Evolutionary conservation across 2,888 invertebrate genomes (phyloP).

Genomic region (Villa cingulata): DNA sequence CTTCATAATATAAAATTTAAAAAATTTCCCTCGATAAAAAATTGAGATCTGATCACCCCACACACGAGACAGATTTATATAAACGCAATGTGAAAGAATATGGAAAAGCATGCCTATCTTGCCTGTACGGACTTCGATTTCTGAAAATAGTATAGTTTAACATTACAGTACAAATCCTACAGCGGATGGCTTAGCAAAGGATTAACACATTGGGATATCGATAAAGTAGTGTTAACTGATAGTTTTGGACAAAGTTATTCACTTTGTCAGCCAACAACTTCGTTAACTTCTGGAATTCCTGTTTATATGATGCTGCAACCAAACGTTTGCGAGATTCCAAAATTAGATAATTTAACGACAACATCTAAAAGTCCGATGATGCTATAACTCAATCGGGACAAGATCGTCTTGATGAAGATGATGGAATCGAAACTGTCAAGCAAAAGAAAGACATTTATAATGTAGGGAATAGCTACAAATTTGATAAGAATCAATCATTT

Average conservation of each 20-base stretch:
- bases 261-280: conserved; percentile 61
- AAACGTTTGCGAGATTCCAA: conserved; percentile 60
- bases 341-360: conserved; percentile 20
- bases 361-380: not conserved
- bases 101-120: too few species aligned
- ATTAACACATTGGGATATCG: conserved; percentile 61
- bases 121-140: too few species aligned
- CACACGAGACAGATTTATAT: too few species aligned
- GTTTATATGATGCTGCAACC: conserved; percentile 59
- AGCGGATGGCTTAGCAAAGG: conserved; percentile 84
- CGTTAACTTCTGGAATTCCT: conserved; percentile 58
- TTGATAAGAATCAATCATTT: conserved; percentile 24
- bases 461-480: conserved; percentile 20
- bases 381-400: conserved; percentile 12
- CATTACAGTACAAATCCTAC: conserved; percentile 75
- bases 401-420: conserved; percentile 15
- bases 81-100: too few species aligned
- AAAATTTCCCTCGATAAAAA: too few species aligned
- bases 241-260: conserved; percentile 76
- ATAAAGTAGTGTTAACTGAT: conserved; percentile 70
- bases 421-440: conserved; percentile 27
- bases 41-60: too few species aligned
- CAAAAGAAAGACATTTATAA: conserved; percentile 33
- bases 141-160: too few species aligned
- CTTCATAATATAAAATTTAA: too few species aligned